Conservation (phyloP, 2,797 vertebrate species). For the Rhinatrema bivittatum region DNA sequence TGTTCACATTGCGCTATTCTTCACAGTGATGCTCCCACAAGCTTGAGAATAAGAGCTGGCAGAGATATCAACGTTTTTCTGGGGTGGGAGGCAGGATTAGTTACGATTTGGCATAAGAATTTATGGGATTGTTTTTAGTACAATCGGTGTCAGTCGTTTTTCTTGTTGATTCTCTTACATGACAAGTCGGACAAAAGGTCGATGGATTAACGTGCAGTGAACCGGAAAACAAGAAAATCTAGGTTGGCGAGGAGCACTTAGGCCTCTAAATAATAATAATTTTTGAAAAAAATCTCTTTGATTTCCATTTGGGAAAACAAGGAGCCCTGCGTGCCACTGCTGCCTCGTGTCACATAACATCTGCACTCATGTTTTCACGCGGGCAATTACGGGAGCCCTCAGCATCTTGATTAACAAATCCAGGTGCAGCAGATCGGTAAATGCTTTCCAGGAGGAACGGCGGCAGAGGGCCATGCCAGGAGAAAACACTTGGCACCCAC, state of each 20-base stretch:
- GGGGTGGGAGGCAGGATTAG: too few relatives aligned
- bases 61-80: too few relatives aligned
- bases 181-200: slow-evolving; percentile 39
- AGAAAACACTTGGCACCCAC: slow-evolving; percentile 1
- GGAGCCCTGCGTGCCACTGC: slow-evolving; percentile 53
- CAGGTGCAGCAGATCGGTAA: slow-evolving; percentile 50
- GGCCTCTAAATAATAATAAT: slow-evolving; percentile 57
- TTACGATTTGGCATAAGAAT: too few relatives aligned
- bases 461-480: background rate
- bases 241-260: slow-evolving; percentile 57
- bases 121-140: slow-evolving; percentile 14
- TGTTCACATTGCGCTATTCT: too few relatives aligned
- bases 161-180: slow-evolving; percentile 42
- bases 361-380: slow-evolving; percentile 48
- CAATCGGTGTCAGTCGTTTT: slow-evolving; percentile 48
- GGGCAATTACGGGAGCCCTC: slow-evolving; percentile 44
- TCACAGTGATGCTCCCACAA: too few relatives aligned
- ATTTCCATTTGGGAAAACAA: slow-evolving; percentile 66
- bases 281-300: too few relatives aligned
- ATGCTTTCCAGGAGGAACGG: too few relatives aligned
- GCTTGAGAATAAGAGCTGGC: too few relatives aligned
- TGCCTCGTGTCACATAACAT: slow-evolving; percentile 34
- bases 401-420: slow-evolving; percentile 47
- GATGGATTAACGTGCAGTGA: slow-evolving; percentile 48
- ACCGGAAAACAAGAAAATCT: slow-evolving; percentile 56